Conservation (phyloP, 2,888 invertebrate genomes). For the Sesia apiformis region DNA sequence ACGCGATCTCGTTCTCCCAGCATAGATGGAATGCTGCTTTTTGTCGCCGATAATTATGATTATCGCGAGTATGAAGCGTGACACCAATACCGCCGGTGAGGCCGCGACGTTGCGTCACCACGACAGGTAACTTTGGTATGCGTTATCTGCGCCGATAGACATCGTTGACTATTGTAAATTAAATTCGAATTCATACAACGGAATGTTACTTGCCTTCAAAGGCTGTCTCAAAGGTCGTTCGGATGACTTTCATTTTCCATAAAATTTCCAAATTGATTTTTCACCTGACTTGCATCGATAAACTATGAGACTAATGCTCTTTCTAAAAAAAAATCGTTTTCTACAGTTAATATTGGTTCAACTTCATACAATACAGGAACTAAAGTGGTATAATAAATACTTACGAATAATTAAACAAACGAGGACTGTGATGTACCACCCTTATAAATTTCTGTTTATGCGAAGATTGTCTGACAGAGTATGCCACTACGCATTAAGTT, state of each 20-base stretch:
- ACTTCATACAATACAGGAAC: too few species aligned
- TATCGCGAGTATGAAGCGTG: constrained; percentile 7
- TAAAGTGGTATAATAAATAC: too few species aligned
- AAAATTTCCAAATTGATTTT: too few species aligned
- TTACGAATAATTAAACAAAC: too few species aligned
- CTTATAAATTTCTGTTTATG: too few species aligned
- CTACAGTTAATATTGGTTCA: too few species aligned
- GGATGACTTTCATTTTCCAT: background rate
- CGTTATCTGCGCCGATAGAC: background rate
- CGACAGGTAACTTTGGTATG: background rate
- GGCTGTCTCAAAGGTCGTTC: background rate
- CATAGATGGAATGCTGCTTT: constrained; percentile 46
- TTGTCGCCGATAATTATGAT: constrained; percentile 27
- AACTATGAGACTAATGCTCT: too few species aligned
- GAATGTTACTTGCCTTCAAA: background rate
- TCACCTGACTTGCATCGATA: too few species aligned
- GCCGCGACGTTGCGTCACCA: constrained; percentile 27
- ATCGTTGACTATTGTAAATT: background rate
- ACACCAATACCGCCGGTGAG: constrained; percentile 8
- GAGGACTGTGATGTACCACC: too few species aligned
- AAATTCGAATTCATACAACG: background rate
- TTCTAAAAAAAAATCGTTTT: too few species aligned
- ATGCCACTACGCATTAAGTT: too few species aligned
- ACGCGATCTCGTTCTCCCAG: constrained; percentile 41
- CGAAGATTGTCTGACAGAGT: too few species aligned